These are phyloP conservation scores for Agrilus mali DNA, from an alignment of 2,888 invertebrate species.

Conservation along the genomic window DNA sequence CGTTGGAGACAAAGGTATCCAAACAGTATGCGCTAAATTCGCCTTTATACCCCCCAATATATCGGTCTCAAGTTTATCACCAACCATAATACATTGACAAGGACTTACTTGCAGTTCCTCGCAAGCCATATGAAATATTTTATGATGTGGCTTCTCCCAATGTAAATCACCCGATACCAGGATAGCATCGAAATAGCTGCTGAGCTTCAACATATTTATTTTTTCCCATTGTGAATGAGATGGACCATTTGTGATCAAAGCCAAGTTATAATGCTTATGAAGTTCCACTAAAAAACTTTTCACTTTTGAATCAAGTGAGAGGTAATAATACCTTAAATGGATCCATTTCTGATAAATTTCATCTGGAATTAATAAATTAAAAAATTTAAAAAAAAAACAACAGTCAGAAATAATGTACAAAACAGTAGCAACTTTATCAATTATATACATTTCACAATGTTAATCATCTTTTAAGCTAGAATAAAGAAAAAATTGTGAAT, in stretches of 20 bases:
- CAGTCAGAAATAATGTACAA: not conserved
- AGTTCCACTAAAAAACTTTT: conserved; percentile 55
- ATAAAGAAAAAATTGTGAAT: too few species aligned
- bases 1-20: conserved; percentile 52
- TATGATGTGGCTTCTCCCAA: conserved; percentile 75
- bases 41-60: conserved; percentile 73
- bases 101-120: conserved; percentile 62
- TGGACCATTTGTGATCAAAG: conserved; percentile 76
- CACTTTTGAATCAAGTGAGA: conserved; percentile 56
- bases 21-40: conserved; percentile 60
- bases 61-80: conserved; percentile 80
- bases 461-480: too few species aligned
- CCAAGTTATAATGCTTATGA: conserved; percentile 61
- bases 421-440: too few species aligned
- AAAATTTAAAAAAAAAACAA: not conserved
- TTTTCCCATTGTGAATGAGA: conserved; percentile 85
- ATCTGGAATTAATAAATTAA: conserved; percentile 34
- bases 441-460: not conserved
- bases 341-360: conserved; percentile 69
- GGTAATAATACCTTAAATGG: conserved; percentile 62
- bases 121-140: conserved; percentile 74
- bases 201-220: conserved; percentile 55
- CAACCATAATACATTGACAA: conserved; percentile 70
- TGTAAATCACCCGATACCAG: conserved; percentile 73
- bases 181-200: conserved; percentile 64